Percentiles rank a stretch among this genome's conserved stretches.
Conservation (phyloP, 2,888 invertebrate genomes). For the Lepidocyrtoides sp. region DNA sequence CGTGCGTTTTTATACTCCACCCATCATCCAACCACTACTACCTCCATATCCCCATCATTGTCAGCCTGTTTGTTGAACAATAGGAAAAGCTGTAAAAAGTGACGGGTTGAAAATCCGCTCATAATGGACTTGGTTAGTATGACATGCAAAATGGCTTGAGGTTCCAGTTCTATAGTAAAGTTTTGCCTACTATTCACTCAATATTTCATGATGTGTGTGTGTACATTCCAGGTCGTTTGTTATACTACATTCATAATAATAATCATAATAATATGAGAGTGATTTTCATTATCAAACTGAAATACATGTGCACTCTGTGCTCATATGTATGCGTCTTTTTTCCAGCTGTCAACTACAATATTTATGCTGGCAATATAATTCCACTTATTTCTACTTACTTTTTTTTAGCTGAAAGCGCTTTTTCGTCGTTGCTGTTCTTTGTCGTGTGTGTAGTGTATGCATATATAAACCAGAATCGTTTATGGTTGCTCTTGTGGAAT, state of each 20-base stretch:
- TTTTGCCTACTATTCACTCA: background rate
- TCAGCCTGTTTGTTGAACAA: slow-evolving; percentile 32
- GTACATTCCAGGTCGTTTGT: background rate
- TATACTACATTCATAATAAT: background rate
- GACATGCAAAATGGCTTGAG: slow-evolving; percentile 27
- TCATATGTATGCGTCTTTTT: background rate
- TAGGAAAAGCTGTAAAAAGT: slow-evolving; percentile 27
- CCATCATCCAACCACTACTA: background rate
- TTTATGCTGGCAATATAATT: slow-evolving; percentile 50
- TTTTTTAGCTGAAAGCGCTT: slow-evolving; percentile 4
- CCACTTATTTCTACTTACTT: slow-evolving; percentile 38
- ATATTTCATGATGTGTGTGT: background rate
- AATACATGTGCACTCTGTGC: background rate
- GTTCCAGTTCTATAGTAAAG: background rate
- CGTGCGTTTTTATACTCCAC: background rate
- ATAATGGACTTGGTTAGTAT: background rate
- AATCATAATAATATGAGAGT: background rate
- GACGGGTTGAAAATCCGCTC: slow-evolving; percentile 43
- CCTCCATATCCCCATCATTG: background rate
- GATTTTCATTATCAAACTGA: background rate
- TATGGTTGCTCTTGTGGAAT: slow-evolving; percentile 1
- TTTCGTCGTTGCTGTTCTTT: background rate
- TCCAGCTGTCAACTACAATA: slow-evolving; percentile 55
- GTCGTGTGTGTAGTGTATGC: background rate
- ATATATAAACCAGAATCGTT: background rate